Percentiles rank a stretch among this genome's conserved stretches.
phyloP scores from a whole-genome alignment of 2,888 invertebrate genomes.

The Meta bourneti region DNA sequence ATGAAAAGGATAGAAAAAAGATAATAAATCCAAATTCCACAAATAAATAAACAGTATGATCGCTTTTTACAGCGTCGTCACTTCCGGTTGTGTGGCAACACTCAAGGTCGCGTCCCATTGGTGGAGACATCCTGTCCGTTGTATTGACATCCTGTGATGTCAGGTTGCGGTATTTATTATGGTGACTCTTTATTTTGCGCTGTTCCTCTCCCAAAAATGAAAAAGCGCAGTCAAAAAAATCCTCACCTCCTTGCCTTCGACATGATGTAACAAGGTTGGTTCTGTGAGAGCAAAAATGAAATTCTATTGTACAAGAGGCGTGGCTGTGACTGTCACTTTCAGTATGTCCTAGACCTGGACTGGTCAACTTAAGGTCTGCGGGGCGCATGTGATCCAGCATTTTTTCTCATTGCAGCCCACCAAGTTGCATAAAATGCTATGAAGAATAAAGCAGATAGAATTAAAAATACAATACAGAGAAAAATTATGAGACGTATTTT shows the following conservation, averaged over 20 bases:
- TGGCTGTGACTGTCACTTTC: too few species aligned
- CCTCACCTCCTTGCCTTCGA: constrained; percentile 60
- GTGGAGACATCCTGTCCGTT: constrained; percentile 74
- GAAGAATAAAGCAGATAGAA: too few species aligned
- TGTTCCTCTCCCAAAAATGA: constrained; percentile 1
- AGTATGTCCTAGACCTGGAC: too few species aligned
- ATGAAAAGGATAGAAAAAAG: not conserved
- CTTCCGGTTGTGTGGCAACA: constrained; percentile 66
- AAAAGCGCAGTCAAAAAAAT: constrained; percentile 2
- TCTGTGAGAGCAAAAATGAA: constrained; percentile 15
- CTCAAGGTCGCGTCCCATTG: constrained; percentile 73
- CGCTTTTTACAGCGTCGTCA: constrained; percentile 43
- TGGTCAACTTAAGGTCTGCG: too few species aligned
- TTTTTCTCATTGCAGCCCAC: too few species aligned
- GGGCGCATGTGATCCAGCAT: too few species aligned
- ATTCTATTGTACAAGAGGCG: too few species aligned
- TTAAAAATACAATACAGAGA: too few species aligned
- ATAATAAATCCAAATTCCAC: constrained; percentile 54
- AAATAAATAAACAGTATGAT: constrained; percentile 26
- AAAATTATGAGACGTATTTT: too few species aligned
- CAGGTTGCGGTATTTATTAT: constrained; percentile 53
- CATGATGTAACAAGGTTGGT: constrained; percentile 61
- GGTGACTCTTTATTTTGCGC: constrained; percentile 47
- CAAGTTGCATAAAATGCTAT: too few species aligned
- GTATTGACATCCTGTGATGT: constrained; percentile 70